Evolutionary conservation across 2,797 vertebrate genomes (phyloP).

Genomic region (Diglossa cyanea): DNA sequence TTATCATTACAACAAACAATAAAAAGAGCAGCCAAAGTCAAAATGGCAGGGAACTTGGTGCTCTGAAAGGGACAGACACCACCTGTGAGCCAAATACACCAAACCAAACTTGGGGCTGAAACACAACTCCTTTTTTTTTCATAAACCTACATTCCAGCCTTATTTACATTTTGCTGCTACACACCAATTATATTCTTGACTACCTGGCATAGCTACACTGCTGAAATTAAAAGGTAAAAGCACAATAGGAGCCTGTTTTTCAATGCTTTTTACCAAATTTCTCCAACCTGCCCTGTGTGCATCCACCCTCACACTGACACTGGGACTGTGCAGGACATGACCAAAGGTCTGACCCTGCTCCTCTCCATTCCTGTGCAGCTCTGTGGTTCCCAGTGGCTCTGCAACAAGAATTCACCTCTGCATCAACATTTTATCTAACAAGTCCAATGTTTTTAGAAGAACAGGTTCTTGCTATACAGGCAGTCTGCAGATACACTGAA

Average conservation of each 20-base stretch:
- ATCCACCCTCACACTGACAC: neutral
- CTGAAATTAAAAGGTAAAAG: neutral
- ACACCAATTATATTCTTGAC: neutral
- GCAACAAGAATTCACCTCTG: neutral
- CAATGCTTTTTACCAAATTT: neutral
- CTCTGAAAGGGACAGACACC: neutral
- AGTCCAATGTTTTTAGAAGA: neutral
- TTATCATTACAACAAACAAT: slow-evolving; percentile 35
- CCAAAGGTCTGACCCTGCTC: neutral
- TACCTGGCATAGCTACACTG: neutral
- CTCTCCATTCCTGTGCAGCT: neutral
- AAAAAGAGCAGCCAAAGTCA: slow-evolving; percentile 35
- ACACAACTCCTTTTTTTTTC: neutral
- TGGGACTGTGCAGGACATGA: neutral
- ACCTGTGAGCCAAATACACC: neutral
- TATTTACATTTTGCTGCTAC: neutral
- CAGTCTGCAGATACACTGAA: neutral
- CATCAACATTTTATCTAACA: neutral
- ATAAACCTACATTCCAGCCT: neutral
- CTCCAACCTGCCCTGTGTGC: neutral
- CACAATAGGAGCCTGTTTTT: neutral
- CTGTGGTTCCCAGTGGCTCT: neutral
- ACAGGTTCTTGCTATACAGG: neutral
- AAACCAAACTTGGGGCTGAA: neutral
- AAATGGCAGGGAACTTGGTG: neutral